These are phyloP conservation scores for Crioceris asparagi DNA, from an alignment of 2,888 invertebrate species.

Conservation along the genomic window DNA sequence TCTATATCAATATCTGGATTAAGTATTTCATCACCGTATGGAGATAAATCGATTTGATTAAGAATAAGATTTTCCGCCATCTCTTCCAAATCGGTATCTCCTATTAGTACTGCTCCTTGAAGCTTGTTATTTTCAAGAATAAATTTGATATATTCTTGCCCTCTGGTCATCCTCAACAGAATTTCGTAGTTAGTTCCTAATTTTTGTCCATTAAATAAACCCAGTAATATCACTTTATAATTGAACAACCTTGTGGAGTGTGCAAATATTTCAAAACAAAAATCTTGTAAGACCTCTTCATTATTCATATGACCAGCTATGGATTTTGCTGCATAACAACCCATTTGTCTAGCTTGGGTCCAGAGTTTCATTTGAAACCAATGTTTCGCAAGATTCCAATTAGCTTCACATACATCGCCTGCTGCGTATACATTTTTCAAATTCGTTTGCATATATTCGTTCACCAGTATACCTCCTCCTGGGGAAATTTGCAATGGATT, in stretches of 20 bases:
- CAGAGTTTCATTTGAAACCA: slow-evolving; percentile 95
- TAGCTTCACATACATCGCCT: slow-evolving; percentile 85
- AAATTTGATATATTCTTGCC: slow-evolving; percentile 76
- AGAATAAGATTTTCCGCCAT: slow-evolving; percentile 96
- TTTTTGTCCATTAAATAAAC: slow-evolving; percentile 88
- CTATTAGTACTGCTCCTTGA: slow-evolving; percentile 90
- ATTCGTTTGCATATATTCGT: slow-evolving; percentile 77
- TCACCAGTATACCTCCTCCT: slow-evolving; percentile 79
- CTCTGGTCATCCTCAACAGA: slow-evolving; percentile 71
- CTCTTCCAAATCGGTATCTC: slow-evolving; percentile 95
- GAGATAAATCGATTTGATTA: slow-evolving; percentile 81
- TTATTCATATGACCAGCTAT: slow-evolving; percentile 59
- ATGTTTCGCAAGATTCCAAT: slow-evolving; percentile 64
- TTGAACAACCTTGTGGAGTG: slow-evolving; percentile 95
- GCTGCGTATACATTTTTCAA: slow-evolving; percentile 78
- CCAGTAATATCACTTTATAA: slow-evolving; percentile 82
- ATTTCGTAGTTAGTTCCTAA: slow-evolving; percentile 72
- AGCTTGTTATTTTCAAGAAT: slow-evolving; percentile 73
- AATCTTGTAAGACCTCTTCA: slow-evolving; percentile 70
- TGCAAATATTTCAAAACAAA: slow-evolving; percentile 95
- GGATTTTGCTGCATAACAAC: slow-evolving; percentile 81
- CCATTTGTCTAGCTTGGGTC: slow-evolving; percentile 99
- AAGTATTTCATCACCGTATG: slow-evolving; percentile 83
- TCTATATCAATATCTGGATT: slow-evolving; percentile 96
- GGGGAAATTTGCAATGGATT: slow-evolving; percentile 41